Conservation (phyloP, 2,113 vertebrate genomes). For the Tetraodon nigroviridis region DNA sequence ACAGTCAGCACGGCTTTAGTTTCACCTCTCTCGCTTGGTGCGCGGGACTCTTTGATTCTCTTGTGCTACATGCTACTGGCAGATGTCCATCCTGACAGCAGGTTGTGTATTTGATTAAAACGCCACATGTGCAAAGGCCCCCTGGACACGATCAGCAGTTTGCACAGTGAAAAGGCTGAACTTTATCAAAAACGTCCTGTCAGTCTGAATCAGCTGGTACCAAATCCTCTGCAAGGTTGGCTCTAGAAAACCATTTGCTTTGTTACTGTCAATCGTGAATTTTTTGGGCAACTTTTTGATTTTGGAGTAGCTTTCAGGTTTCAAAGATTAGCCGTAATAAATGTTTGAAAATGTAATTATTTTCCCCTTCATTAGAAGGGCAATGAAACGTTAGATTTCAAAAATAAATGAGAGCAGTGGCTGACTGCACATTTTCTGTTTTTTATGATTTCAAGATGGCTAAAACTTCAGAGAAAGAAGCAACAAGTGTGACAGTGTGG, state of each 20-base stretch:
- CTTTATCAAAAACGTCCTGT: conserved; percentile 41
- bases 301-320: too few relatives aligned
- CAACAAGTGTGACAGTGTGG: conserved; percentile 37
- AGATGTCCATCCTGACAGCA: conserved; percentile 51
- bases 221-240: conserved; percentile 27
- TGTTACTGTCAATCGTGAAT: background rate
- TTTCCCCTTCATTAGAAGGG: background rate
- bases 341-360: conserved; percentile 46
- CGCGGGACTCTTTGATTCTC: conserved; percentile 30
- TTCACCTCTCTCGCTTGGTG: conserved; percentile 17
- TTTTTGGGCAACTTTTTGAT: background rate
- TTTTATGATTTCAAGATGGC: conserved; percentile 61
- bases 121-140: conserved; percentile 20
- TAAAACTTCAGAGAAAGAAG: conserved; percentile 19
- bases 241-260: background rate
- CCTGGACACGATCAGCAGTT: conserved; percentile 15
- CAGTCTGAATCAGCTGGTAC: conserved; percentile 14
- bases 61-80: conserved; percentile 42
- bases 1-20: conserved; percentile 16
- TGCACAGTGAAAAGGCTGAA: conserved; percentile 28
- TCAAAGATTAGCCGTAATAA: conserved; percentile 5
- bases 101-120: conserved; percentile 58
- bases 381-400: conserved; percentile 3
- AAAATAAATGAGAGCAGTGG: conserved; percentile 23
- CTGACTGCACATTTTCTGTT: conserved; percentile 25